Conservation (phyloP, 2,888 invertebrate genomes). For the Dioctria linearis region DNA sequence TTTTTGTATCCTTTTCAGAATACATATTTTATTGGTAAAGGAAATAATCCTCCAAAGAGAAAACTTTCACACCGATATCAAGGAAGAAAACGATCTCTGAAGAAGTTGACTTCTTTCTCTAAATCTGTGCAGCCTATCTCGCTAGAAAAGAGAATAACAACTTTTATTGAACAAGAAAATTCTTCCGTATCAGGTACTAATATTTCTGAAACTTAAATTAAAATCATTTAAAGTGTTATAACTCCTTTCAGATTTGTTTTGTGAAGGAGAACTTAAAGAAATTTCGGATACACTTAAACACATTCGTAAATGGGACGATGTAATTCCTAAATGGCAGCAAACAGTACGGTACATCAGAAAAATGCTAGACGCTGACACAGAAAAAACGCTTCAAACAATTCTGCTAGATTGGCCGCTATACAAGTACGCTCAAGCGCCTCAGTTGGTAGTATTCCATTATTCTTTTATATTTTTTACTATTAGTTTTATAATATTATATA, state of each 20-base stretch:
- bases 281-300: neutral
- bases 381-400: neutral
- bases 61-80: conserved; percentile 10
- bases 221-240: neutral
- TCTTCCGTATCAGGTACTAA: neutral
- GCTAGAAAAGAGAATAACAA: neutral
- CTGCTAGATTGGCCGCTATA: neutral
- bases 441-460: too few relatives aligned
- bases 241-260: neutral
- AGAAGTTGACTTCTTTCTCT: neutral
- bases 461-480: too few relatives aligned
- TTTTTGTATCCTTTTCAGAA: neutral
- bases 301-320: conserved; percentile 2
- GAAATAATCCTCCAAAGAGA: conserved; percentile 1
- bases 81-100: conserved; percentile 4
- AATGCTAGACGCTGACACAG: neutral
- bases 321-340: conserved; percentile 15
- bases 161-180: neutral
- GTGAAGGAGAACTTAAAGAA: neutral
- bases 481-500: too few relatives aligned
- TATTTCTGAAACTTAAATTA: neutral
- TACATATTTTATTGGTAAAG: conserved; percentile 16
- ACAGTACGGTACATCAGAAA: neutral
- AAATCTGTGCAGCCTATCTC: neutral
- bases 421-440: neutral